These are phyloP conservation scores for Rhizomys pruinosus DNA, from an alignment of 2,113 vertebrate genomes.

Conservation along the genomic window DNA sequence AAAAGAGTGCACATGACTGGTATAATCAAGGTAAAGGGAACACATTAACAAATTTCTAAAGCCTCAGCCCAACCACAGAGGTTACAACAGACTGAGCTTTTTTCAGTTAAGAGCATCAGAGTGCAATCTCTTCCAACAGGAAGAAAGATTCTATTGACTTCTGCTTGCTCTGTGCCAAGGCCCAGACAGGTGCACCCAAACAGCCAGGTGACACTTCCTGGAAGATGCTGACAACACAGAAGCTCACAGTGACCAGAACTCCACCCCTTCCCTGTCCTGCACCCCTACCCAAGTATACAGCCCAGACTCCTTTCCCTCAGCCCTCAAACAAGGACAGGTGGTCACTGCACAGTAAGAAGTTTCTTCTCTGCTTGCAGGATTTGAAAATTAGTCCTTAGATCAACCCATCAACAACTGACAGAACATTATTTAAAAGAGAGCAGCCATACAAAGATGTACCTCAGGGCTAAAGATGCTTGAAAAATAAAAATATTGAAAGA, in stretches of 20 bases:
- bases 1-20: neutral
- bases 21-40: neutral
- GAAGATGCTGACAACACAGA: neutral
- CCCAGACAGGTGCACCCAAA: accelerated
- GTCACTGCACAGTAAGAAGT: neutral
- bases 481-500: neutral
- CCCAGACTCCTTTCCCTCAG: neutral
- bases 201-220: neutral
- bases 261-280: neutral
- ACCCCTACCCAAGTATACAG: neutral
- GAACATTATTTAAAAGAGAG: neutral
- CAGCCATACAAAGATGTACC: neutral
- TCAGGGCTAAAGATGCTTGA: neutral
- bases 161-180: neutral
- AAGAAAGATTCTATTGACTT: neutral
- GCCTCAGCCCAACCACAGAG: neutral
- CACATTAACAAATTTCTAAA: neutral
- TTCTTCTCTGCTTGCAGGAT: neutral
- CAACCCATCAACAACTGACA: neutral
- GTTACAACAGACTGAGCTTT: neutral
- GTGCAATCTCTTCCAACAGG: neutral
- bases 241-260: no score
- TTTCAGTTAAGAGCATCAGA: neutral
- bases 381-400: neutral
- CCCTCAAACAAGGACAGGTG: neutral